phyloP scores from a whole-genome alignment of 2,797 vertebrate species.

The Falco rusticolus region DNA sequence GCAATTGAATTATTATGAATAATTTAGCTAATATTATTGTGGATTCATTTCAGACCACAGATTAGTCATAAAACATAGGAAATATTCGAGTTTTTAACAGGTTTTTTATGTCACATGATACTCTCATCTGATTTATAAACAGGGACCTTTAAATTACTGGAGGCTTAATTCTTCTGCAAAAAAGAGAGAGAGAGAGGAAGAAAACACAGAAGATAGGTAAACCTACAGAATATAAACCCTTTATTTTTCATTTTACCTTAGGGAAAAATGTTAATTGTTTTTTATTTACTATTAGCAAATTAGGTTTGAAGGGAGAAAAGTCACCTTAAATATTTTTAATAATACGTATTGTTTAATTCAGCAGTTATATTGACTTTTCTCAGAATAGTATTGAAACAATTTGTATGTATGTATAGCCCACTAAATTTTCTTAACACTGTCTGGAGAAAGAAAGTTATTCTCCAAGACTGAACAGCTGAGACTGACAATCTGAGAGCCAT shows the following conservation, averaged over 20 bases:
- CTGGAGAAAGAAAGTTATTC: neutral
- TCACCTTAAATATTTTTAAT: neutral
- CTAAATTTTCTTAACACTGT: neutral
- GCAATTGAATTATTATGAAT: neutral
- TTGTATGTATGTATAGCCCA: neutral
- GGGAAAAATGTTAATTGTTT: neutral
- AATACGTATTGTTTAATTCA: neutral
- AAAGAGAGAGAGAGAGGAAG: neutral
- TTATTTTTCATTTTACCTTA: neutral
- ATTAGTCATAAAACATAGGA: neutral
- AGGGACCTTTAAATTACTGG: neutral
- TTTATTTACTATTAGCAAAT: slow-evolving; percentile 19
- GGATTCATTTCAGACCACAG: neutral
- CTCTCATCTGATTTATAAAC: neutral
- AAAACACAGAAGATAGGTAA: neutral
- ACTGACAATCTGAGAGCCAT: neutral
- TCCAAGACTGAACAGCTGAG: neutral
- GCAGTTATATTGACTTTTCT: slow-evolving; percentile 21
- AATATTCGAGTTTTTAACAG: neutral
- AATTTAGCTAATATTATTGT: neutral
- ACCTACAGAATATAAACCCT: neutral
- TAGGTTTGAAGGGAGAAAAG: neutral
- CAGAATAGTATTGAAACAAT: neutral
- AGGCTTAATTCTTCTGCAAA: neutral
- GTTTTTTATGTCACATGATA: neutral